Evolutionary conservation across 2,888 invertebrate genomes (phyloP), one percentile per base, ranked within the genome.

Genomic region (Pachymerium ferrugineum): DNA sequence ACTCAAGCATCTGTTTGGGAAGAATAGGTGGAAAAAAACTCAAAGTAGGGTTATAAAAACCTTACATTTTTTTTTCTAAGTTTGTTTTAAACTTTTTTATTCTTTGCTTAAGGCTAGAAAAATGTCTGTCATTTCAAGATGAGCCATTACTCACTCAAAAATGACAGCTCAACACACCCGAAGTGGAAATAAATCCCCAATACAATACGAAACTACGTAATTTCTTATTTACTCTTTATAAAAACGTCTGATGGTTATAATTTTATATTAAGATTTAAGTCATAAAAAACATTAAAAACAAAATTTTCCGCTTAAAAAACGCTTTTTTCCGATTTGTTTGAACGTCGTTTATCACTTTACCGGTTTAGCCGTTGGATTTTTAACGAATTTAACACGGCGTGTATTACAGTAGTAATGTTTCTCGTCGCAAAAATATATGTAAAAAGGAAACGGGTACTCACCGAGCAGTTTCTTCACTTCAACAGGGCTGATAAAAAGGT

Each of bases 381-480:
- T n/a, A n/a, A n/a, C n/a, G n/a, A n/a, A n/a, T n/a, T n/a, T n/a
- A n/a, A n/a, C n/a, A n/a, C n/a, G n/a, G n/a, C n/a, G n/a, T n/a
- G n/a, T n/a, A n/a, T n/a, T n/a, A n/a, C n/a, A n/a, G n/a, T n/a
- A n/a, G n/a, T n/a, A n/a, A n/a, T n/a, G n/a, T n/a, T n/a, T n/a
- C n/a, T n/a, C n/a, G n/a, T n/a, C n/a, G n/a, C n/a, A n/a, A n/a
- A n/a, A n/a, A n/a, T n/a, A n/a, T n/a, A n/a, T n/a, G n/a, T n/a
- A n/a, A n/a, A n/a, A n/a, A n/a, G n/a, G n/a, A n/a, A n/a, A n/a
- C n/a, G n/a, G n/a, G n/a, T 16, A 38, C 73, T 74, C 42, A 75
- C 75, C 75, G 47, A 75, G 68, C 35, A 75, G 72, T 42, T 75
- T 75, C 75, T 75, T 75, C 35, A 74, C 72, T 67, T 75, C 75